Evolutionary conservation across 2,113 vertebrate genomes (phyloP).

Genomic region (Lynx canadensis): DNA sequence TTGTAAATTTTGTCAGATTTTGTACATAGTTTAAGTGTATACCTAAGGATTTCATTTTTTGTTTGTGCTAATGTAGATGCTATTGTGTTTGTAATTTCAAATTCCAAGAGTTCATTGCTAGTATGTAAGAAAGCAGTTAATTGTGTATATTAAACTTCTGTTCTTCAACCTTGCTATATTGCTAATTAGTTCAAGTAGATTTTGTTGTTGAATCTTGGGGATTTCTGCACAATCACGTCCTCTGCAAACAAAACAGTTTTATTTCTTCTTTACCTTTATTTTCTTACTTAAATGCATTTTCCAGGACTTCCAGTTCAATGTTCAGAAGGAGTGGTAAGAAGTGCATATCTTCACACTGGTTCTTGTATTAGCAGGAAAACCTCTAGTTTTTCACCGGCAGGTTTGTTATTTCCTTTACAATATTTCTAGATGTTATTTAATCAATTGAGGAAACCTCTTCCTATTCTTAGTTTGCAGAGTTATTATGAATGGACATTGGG

Average conservation of each 20-base stretch:
- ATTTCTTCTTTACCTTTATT: neutral
- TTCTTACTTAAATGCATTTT: neutral
- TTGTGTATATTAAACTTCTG: neutral
- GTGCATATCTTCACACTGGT: neutral
- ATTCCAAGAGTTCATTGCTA: neutral
- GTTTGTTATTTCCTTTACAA: neutral
- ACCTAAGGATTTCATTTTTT: neutral
- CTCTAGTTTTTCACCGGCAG: neutral
- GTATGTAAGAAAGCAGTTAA: neutral
- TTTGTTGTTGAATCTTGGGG: neutral
- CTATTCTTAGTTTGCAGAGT: neutral
- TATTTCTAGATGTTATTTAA: neutral
- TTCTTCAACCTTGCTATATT: neutral
- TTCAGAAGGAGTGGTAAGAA: neutral
- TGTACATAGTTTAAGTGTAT: conserved; percentile 8
- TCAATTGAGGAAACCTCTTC: neutral
- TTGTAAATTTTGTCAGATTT: neutral
- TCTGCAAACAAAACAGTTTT: neutral
- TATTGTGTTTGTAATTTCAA: neutral
- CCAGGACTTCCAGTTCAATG: neutral
- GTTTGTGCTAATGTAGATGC: neutral
- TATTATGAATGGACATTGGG: neutral
- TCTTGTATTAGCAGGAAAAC: neutral
- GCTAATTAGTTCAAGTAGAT: neutral
- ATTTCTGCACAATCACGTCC: neutral